Evolutionary conservation across 2,113 vertebrate genomes (phyloP), one percentile per base, ranked within the genome.

Genomic region (Macrotus californicus): DNA sequence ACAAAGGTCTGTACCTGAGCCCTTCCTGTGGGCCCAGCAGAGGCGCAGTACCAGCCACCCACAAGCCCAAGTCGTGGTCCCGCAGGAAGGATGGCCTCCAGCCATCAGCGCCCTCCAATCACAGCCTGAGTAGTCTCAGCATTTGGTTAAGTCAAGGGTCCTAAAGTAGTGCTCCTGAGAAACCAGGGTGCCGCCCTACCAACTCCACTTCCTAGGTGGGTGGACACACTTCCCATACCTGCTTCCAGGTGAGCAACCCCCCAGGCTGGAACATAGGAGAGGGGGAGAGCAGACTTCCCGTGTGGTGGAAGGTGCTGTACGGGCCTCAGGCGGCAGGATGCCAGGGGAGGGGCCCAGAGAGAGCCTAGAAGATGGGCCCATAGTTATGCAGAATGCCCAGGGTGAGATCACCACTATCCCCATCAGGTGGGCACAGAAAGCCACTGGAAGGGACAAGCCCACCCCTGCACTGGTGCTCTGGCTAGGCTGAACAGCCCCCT

Each of bases 251-350:
- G 29, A 72, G 36, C 1, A 4, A 87, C 73, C 26, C 41, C 21
- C 70, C 50, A 4, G 48, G 16, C 1, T n/a, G 19, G 3, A 67
- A 34, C 14, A 14, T 31, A 66, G 13, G 31, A 66, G 2, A 46
- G 16, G 6, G 5, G 24, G 29, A 31, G 3, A n/a, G 19, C 26
- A 8, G 61, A 36, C 31, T 39, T 19, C 29, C 43, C 1, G 2
- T 6, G 9, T 19, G 10, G 24, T 14, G 18, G 0, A 46, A 87
- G 16, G 22, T 5, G 19, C 59, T 3, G 0, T 0, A 18, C 18
- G 13, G 9, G 29, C 61, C 11, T 36, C 5, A 21, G 50, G 29
- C 3, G 8, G 26, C 18, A 13, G 8, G 43, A 18, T 36, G 36
- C 66, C n/a, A 2, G 13, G 2, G 50, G 16, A 19, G 11, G 43